Conservation (phyloP, 2,888 invertebrate genomes). For the Tachina grossa region DNA sequence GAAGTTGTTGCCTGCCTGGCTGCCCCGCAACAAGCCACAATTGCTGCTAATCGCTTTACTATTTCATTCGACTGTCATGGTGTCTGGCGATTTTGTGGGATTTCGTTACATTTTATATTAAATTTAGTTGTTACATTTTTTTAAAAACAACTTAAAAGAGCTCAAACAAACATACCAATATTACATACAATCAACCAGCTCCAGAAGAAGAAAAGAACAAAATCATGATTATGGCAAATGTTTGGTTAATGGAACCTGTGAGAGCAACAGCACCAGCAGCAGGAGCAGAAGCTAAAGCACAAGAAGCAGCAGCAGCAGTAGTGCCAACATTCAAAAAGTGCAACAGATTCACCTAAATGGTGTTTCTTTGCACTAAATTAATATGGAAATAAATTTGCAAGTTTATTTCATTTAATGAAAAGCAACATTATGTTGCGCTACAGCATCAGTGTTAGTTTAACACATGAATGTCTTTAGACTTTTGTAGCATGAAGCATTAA, state of each 20-base stretch:
- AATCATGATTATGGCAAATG: slow-evolving; percentile 58
- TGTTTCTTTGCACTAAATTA: slow-evolving; percentile 61
- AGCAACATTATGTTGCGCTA: slow-evolving; percentile 9
- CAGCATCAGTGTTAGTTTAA: background rate
- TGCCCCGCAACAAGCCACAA: slow-evolving; percentile 33
- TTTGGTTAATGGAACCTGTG: slow-evolving; percentile 64
- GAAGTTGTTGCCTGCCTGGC: slow-evolving; percentile 21
- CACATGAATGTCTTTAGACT: background rate
- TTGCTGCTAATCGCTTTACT: slow-evolving; percentile 49
- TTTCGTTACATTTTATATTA: slow-evolving; percentile 59
- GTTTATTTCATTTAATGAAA: slow-evolving; percentile 65
- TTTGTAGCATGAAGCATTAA: background rate
- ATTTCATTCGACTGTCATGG: slow-evolving; percentile 55
- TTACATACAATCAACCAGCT: background rate
- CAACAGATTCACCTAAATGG: slow-evolving; percentile 37
- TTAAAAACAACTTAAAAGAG: slow-evolving; percentile 35
- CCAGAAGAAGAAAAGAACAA: background rate
- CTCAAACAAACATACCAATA: slow-evolving; percentile 16
- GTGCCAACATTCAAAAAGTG: slow-evolving; percentile 27
- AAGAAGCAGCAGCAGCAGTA: slow-evolving; percentile 27
- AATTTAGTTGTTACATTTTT: slow-evolving; percentile 44
- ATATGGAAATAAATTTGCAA: slow-evolving; percentile 59
- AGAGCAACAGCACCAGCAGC: slow-evolving; percentile 24
- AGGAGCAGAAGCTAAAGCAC: slow-evolving; percentile 20
- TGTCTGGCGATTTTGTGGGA: slow-evolving; percentile 36